Conservation (phyloP, 1,140 invertebrate genomes). For the Magallana angulata region DNA sequence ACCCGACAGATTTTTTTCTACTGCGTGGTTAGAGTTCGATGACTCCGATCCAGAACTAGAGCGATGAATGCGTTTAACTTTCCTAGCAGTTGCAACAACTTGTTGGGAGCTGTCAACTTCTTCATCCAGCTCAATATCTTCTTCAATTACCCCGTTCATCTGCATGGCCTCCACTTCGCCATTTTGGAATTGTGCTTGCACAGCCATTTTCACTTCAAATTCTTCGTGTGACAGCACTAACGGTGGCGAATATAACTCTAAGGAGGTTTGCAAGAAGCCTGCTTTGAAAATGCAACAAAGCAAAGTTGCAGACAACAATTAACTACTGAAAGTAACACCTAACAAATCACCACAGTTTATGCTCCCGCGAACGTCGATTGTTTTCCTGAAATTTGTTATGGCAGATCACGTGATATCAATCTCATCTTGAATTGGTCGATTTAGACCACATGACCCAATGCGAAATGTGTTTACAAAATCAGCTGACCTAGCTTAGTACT, state of each 20-base stretch:
- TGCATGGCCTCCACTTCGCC: conserved; percentile 47
- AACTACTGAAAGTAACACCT: neutral
- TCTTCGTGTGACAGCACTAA: conserved; percentile 11
- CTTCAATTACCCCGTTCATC: conserved; percentile 48
- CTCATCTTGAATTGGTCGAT: conserved; percentile 1
- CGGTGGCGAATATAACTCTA: conserved; percentile 1
- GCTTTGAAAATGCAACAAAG: neutral
- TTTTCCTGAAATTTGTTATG: conserved; percentile 23
- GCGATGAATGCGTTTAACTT: conserved; percentile 53
- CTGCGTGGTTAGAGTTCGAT: conserved; percentile 25
- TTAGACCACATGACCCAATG: neutral
- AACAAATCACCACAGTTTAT: neutral
- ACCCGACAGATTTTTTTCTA: conserved; percentile 34
- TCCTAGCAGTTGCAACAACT: conserved; percentile 42
- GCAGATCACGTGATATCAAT: conserved; percentile 16
- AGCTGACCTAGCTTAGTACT: neutral
- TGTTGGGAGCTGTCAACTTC: conserved; percentile 47
- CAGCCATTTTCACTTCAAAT: conserved; percentile 45
- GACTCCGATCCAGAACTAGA: conserved; percentile 49
- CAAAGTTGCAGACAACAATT: conserved; percentile 14
- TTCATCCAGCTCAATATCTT: conserved; percentile 35
- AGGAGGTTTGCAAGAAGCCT: neutral
- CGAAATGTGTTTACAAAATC: conserved; percentile 10
- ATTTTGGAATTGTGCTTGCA: conserved; percentile 55
- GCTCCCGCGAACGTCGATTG: conserved; percentile 19